Percentiles rank a stretch among this genome's conserved stretches.
Conservation (phyloP, 2,113 vertebrate species). For the Oophaga pumilio region DNA sequence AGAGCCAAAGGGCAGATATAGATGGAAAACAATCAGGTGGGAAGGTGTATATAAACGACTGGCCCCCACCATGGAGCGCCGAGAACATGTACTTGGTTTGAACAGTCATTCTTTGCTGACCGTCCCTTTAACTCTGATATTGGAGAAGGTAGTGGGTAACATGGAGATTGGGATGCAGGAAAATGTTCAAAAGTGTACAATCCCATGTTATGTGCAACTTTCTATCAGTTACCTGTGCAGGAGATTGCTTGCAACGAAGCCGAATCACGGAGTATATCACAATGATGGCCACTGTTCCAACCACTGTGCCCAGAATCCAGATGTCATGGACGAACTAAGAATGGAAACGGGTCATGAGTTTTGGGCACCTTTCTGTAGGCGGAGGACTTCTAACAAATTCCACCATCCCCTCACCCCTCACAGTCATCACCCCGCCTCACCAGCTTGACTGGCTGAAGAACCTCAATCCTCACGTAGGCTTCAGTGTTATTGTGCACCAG, state of each 20-base stretch:
- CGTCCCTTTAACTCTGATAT: neutral
- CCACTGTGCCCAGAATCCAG: constrained; percentile 90
- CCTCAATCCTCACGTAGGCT: constrained; percentile 88
- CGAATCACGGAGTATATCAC: constrained; percentile 84
- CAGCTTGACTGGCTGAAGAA: constrained; percentile 78
- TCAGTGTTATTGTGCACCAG: constrained; percentile 96
- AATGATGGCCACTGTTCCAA: constrained; percentile 84
- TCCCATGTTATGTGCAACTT: neutral
- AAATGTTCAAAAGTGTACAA: neutral
- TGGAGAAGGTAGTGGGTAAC: neutral
- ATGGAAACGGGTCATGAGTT: constrained; percentile 27
- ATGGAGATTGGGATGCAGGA: neutral
- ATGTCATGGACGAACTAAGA: constrained; percentile 88
- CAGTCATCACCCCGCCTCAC: constrained; percentile 31
- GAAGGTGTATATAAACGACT: too few species aligned
- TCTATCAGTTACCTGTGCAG: constrained; percentile 76
- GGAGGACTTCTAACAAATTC: neutral
- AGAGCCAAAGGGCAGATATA: too few species aligned
- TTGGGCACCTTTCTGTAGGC: neutral
- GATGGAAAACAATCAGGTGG: too few species aligned
- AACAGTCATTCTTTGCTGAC: too few species aligned
- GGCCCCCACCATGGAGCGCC: too few species aligned
- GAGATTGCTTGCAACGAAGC: constrained; percentile 83
- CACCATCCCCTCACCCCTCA: neutral
- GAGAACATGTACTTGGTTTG: too few species aligned